phyloP scores from a whole-genome alignment of 2,797 vertebrate species.

The Pseudomugil gertrudae region DNA sequence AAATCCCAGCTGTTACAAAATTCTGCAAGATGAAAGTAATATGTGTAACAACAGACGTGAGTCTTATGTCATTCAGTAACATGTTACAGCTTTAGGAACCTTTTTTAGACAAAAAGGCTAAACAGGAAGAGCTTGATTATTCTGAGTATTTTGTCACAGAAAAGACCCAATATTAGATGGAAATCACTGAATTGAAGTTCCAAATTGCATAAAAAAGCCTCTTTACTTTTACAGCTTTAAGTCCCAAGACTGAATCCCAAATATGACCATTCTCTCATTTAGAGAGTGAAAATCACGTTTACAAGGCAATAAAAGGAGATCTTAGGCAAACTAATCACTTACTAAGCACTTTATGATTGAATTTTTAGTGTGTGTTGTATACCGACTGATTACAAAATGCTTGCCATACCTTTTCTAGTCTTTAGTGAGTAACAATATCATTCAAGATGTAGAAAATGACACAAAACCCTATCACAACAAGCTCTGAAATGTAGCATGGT shows the following conservation, averaged over 20 bases:
- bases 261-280: neutral
- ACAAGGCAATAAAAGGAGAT: too few species aligned
- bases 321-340: too few species aligned
- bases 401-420: neutral
- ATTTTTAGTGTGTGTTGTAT: neutral
- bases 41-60: constrained; percentile 38
- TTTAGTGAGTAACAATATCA: too few species aligned
- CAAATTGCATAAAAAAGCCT: neutral
- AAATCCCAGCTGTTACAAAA: constrained; percentile 40
- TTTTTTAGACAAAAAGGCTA: too few species aligned
- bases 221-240: neutral
- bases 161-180: too few species aligned
- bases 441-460: neutral
- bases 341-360: too few species aligned
- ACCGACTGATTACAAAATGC: neutral
- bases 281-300: too few species aligned
- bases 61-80: neutral
- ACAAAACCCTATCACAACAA: neutral
- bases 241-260: neutral
- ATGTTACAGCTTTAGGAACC: neutral
- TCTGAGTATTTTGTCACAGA: too few species aligned
- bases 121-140: too few species aligned
- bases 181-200: too few species aligned
- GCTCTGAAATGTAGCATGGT: neutral
- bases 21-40: constrained; percentile 31